Percentiles rank a stretch among this genome's conserved stretches.
Evolutionary conservation across 92 coral and sea anemone genomes (phyloP).

Genomic region (Paramuricea clavata): DNA sequence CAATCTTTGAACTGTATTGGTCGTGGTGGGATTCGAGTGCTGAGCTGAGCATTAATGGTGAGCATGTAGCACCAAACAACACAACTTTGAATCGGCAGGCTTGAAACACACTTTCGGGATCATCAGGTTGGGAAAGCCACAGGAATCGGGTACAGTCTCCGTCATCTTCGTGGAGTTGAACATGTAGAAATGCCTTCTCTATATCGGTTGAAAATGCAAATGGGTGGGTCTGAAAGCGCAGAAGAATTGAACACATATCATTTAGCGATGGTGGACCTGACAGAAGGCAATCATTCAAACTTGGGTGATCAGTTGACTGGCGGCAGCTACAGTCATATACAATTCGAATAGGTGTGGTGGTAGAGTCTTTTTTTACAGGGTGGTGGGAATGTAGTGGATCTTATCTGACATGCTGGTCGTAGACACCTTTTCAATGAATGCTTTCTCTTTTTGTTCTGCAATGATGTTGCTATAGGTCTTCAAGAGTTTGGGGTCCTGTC

Average conservation of each 20-base stretch:
- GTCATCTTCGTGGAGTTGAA: too few relatives aligned
- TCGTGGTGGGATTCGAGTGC: neutral
- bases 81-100: neutral
- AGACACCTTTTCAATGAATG: conserved; percentile 63
- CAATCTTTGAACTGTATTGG: neutral
- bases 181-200: too few relatives aligned
- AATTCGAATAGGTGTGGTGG: conserved; percentile 64
- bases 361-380: conserved; percentile 56
- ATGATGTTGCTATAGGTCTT: conserved; percentile 51
- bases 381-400: conserved; percentile 69
- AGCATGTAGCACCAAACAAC: neutral
- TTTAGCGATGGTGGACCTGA: too few relatives aligned
- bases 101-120: neutral
- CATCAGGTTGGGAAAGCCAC: conserved; percentile 9
- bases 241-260: too few relatives aligned
- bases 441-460: conserved; percentile 53
- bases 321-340: conserved; percentile 66
- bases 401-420: neutral
- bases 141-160: too few relatives aligned
- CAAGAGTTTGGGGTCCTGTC: conserved; percentile 38
- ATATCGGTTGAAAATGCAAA: too few relatives aligned
- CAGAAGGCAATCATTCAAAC: too few relatives aligned
- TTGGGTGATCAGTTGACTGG: conserved; percentile 33
- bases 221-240: too few relatives aligned
- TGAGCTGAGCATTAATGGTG: neutral